Evolutionary conservation across 2,888 invertebrate genomes (phyloP), one percentile per base, ranked within the genome.

Genomic region (Trichogramma dendrolimi): DNA sequence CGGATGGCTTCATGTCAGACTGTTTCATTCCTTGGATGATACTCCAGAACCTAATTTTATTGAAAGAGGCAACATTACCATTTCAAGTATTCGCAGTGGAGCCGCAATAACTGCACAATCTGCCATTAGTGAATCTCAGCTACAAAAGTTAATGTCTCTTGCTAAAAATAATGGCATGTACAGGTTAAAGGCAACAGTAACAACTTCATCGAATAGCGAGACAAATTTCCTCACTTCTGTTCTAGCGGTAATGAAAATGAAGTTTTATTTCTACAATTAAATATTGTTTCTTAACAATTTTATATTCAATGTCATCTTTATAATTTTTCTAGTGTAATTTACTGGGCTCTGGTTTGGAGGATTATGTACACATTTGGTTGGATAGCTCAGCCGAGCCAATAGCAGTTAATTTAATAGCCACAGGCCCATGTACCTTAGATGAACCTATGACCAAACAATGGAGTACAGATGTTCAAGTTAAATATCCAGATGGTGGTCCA

Each of bases 401-500:
- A 60, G 88, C 88, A n/a, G 82, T 91, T 6, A 84, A 83, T 46
- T 74, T 83, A 70, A 85, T 86, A 48, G 83, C 83, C 0, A 80
- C 81, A 60, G 80, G 81, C 61, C 79, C 81, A 46, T 74, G 78
- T 58, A 76, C 75, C 2, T 67, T 77, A 1, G 64, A 79, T 4
- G 77, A 76, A 58, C 81, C 81, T 41, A 72, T 83, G 6, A 82
- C 82, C 60, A 80, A 82, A 50, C 88, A 94, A 78, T 79, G 77
- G 73, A 88, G 87, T 67, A 92, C 94, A 0, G 87, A 86, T 70
- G 88, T 95, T 42, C 85, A 88, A 70, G 85, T 95, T 0, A 86
- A 88, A 68, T 88, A 91, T 73, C 87, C 92, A 52, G 91, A 93
- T 73, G 83, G 86, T 69, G 95, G 92, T 6, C 94, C 94, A 58